phyloP scores from a whole-genome alignment of 1,140 invertebrate species.

The Drosophila mauritiana region DNA sequence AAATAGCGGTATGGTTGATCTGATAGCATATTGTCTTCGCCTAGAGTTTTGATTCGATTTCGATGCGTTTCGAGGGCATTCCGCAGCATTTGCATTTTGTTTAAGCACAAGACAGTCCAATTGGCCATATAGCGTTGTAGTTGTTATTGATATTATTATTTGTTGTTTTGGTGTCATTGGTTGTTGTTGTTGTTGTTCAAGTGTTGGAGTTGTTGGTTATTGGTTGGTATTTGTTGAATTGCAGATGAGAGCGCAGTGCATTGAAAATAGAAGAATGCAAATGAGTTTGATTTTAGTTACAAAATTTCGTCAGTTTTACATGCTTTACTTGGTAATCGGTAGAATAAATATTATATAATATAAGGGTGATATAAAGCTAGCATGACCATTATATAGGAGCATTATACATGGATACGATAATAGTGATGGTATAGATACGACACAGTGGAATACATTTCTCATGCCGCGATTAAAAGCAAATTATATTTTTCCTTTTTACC shows the following conservation, averaged over 20 bases:
- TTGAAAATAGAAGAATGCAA: conserved; percentile 79
- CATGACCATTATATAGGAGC: conserved; percentile 62
- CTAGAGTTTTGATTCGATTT: conserved; percentile 85
- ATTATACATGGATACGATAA: conserved; percentile 47
- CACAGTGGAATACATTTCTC: conserved; percentile 41
- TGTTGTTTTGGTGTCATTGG: conserved; percentile 39
- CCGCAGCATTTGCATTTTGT: conserved; percentile 72
- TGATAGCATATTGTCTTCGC: conserved; percentile 94
- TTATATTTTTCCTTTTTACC: not conserved
- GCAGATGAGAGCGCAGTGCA: conserved; percentile 72
- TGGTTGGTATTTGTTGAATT: conserved; percentile 53
- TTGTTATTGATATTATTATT: conserved; percentile 50
- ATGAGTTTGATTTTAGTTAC: conserved; percentile 87
- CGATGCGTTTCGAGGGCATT: conserved; percentile 57
- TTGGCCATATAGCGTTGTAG: conserved; percentile 69
- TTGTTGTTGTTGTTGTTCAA: conserved; percentile 29
- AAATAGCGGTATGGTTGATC: conserved; percentile 97
- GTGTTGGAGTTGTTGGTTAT: conserved; percentile 48
- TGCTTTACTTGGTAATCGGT: conserved; percentile 47
- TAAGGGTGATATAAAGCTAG: conserved; percentile 69
- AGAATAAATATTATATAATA: conserved; percentile 18
- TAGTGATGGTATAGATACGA: conserved; percentile 26
- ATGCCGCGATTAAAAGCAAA: conserved; percentile 55
- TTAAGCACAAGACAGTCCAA: conserved; percentile 81
- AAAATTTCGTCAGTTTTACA: conserved; percentile 73